Conservation (phyloP, 2,797 vertebrate genomes). For the Euthynnus affinis region DNA sequence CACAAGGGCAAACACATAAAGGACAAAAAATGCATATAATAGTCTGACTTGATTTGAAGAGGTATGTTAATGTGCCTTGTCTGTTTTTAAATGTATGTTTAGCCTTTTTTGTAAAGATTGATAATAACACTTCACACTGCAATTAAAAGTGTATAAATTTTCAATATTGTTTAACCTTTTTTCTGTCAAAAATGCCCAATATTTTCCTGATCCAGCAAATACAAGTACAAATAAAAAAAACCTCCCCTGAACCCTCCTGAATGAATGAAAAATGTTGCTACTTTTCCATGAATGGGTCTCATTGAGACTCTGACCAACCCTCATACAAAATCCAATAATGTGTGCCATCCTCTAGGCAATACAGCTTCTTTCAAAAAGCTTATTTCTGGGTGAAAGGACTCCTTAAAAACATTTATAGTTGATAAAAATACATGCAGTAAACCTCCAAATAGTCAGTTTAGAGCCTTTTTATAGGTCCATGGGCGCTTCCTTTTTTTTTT, state of each 20-base stretch:
- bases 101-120: neutral
- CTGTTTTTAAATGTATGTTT: neutral
- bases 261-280: constrained; percentile 38
- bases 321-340: constrained; percentile 65
- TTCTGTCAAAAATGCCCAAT: neutral
- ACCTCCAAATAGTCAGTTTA: constrained; percentile 44
- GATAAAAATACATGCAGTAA: constrained; percentile 49
- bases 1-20: neutral
- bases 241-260: constrained; percentile 29
- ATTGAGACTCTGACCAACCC: constrained; percentile 56
- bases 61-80: neutral
- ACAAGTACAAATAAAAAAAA: neutral
- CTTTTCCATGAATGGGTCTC: constrained; percentile 53
- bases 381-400: constrained; percentile 64
- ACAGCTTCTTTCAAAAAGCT: constrained; percentile 59
- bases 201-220: neutral
- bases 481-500: constrained; percentile 34
- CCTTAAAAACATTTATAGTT: constrained; percentile 60
- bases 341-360: constrained; percentile 64
- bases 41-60: neutral
- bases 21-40: neutral
- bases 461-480: constrained; percentile 22
- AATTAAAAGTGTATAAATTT: neutral
- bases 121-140: neutral
- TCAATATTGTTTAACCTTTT: neutral